These are phyloP conservation scores for Hoplostethus atlanticus DNA, from an alignment of 2,797 vertebrate species.

Conservation along the genomic window DNA sequence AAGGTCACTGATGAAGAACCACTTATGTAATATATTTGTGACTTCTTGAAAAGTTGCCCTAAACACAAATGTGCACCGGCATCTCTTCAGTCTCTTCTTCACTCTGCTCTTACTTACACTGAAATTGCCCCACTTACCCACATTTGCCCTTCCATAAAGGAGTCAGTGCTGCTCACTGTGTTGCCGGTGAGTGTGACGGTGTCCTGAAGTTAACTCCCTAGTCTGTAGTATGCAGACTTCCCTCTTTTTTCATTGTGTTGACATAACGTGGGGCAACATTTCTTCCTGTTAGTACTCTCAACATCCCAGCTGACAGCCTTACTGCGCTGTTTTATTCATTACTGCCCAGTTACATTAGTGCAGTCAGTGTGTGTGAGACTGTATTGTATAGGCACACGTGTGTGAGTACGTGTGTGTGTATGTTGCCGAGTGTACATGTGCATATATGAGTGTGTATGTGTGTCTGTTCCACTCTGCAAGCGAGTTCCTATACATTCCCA, in stretches of 20 bases:
- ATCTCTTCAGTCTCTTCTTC: neutral
- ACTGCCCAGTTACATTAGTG: constrained; percentile 40
- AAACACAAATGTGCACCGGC: neutral
- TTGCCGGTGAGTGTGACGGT: constrained; percentile 3
- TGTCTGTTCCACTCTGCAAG: no score
- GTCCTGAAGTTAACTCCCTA: constrained; percentile 40
- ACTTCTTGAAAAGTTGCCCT: no score
- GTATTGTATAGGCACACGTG: neutral
- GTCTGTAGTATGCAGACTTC: constrained; percentile 16
- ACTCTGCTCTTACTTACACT: constrained; percentile 2
- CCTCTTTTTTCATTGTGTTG: constrained; percentile 41
- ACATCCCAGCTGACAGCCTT: constrained; percentile 42
- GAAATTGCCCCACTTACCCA: constrained; percentile 29
- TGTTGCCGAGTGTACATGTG: constrained; percentile 12
- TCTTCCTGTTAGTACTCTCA: constrained; percentile 41
- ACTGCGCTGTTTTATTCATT: constrained; percentile 56
- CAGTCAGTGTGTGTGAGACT: neutral
- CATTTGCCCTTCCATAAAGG: neutral
- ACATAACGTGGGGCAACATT: constrained; percentile 54
- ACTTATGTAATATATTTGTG: no score
- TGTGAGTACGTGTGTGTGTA: constrained; percentile 11
- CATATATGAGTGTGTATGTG: constrained; percentile 9
- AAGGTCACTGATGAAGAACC: neutral
- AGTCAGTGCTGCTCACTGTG: neutral
- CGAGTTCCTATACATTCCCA: neutral